Evolutionary conservation across 2,113 vertebrate species (phyloP).

Genomic region (Physeter macrocephalus): DNA sequence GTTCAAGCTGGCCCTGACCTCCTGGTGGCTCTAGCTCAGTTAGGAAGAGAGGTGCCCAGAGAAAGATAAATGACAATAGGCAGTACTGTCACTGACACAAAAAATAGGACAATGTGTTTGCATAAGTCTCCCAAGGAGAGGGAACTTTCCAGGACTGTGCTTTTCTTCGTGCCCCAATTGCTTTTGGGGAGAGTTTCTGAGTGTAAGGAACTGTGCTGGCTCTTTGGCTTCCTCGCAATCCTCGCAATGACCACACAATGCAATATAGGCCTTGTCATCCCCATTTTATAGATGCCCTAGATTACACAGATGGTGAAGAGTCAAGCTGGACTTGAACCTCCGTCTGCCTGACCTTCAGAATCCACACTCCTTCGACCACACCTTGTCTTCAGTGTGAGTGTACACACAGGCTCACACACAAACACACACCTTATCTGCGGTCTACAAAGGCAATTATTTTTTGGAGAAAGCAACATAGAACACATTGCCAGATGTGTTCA

Average conservation of each 20-base stretch:
- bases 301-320: neutral
- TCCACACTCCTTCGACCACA: neutral
- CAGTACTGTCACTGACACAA: neutral
- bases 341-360: neutral
- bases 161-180: neutral
- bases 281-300: neutral
- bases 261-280: neutral
- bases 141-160: neutral
- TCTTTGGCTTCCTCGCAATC: neutral
- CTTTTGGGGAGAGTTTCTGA: neutral
- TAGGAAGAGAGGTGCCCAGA: neutral
- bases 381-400: neutral
- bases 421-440: neutral
- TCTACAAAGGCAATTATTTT: slow-evolving; percentile 13
- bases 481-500: neutral
- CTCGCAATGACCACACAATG: neutral
- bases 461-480: slow-evolving; percentile 12
- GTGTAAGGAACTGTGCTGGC: neutral
- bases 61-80: neutral
- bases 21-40: neutral
- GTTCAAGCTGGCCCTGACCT: neutral
- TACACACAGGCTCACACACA: no score
- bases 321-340: neutral
- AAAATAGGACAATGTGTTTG: neutral
- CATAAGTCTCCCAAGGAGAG: neutral